A percentile compares a stretch with the other conserved stretches of the same genome.
phyloP scores from a whole-genome alignment of 2,113 vertebrate genomes.

The Cercocebus atys region DNA sequence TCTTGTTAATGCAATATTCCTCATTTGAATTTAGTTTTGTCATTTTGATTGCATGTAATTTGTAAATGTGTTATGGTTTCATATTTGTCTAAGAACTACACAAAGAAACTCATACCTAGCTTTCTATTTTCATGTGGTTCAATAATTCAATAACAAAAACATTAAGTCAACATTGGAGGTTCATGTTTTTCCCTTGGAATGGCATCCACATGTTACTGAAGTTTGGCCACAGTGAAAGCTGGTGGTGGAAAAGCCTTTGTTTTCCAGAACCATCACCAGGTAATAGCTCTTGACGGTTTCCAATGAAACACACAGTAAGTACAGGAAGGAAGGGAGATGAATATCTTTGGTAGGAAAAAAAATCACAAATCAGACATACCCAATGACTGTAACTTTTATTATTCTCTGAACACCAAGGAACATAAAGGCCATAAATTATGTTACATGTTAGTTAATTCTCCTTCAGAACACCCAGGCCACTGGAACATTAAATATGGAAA shows the following conservation, averaged over 20 bases:
- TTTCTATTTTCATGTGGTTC: conserved; percentile 24
- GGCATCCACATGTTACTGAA: neutral
- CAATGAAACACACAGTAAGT: neutral
- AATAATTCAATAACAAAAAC: neutral
- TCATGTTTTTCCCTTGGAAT: neutral
- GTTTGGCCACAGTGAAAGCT: neutral
- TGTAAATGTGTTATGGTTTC: conserved; percentile 20
- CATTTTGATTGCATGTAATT: conserved; percentile 35
- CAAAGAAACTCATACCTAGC: neutral
- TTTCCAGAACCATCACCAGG: neutral
- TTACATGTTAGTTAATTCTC: neutral
- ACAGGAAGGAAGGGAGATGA: neutral
- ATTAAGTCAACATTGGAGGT: neutral
- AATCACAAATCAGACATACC: neutral
- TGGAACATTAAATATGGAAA: conserved; percentile 1
- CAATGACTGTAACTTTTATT: neutral
- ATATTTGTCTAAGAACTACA: conserved; percentile 34
- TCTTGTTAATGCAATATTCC: conserved; percentile 29
- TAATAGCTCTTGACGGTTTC: neutral
- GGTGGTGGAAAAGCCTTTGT: neutral
- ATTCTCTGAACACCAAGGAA: neutral
- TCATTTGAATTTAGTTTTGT: conserved; percentile 52
- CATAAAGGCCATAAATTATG: conserved; percentile 12
- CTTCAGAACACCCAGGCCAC: neutral
- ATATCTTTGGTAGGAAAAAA: neutral